A percentile compares a stretch with the other conserved stretches of the same genome.
Evolutionary conservation across 2,113 vertebrate genomes (phyloP).

Genomic region (Drymodes brunneopygia): DNA sequence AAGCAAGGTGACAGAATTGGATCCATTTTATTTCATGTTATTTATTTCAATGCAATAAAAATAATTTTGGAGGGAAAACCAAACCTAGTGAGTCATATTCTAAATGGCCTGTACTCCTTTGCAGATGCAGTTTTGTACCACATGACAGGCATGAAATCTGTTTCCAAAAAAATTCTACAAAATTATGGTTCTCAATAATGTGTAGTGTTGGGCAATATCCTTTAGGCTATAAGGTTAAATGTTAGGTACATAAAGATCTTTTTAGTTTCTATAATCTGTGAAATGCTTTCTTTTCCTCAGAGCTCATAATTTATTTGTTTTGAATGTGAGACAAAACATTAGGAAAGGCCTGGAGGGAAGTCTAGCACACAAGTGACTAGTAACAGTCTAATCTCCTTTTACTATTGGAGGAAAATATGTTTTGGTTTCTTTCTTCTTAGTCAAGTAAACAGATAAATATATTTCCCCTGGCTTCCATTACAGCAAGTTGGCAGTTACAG

Average conservation of each 20-base stretch:
- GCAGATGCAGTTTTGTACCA: neutral
- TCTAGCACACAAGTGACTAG: constrained; percentile 34
- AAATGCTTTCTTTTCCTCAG: neutral
- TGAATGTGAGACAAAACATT: constrained; percentile 32
- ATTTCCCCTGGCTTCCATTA: constrained; percentile 56
- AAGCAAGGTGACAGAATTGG: neutral
- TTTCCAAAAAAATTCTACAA: neutral
- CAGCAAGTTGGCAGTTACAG: constrained; percentile 30
- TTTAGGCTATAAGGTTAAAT: neutral
- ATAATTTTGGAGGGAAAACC: neutral
- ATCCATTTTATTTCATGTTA: neutral
- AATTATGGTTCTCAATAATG: neutral
- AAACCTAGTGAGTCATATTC: neutral
- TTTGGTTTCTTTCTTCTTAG: constrained; percentile 54
- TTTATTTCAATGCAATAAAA: neutral
- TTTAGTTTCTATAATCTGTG: neutral
- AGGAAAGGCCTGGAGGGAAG: constrained; percentile 33
- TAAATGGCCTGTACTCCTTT: neutral
- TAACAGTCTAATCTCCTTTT: constrained; percentile 12
- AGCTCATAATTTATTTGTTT: constrained; percentile 29
- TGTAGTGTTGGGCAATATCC: neutral
- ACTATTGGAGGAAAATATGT: constrained; percentile 35
- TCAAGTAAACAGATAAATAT: constrained; percentile 60
- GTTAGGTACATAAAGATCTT: neutral
- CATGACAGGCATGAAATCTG: neutral